Base-by-base conservation (phyloP, 2,888 invertebrate species). In the Netelia inedita region DNA sequence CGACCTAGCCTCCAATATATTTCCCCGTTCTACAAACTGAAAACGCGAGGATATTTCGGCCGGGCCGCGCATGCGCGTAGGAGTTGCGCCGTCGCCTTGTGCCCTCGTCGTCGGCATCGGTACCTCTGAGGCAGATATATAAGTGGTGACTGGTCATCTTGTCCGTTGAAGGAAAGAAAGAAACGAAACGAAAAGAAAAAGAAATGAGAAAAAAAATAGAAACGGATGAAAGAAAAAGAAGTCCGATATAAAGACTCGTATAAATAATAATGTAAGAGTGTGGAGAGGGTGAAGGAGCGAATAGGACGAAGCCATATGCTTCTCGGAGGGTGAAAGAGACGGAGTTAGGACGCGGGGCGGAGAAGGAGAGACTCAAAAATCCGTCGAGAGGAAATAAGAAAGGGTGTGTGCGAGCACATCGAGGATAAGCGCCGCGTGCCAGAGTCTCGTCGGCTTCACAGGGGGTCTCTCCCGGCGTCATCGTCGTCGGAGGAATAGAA, bases 381-480 rank as follows among this genome's bases (percentile, higher is more conserved):
- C 53, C 59, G 23, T 71, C 14, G 63, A 63, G 69, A 55, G 61
- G 72, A 46, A 68, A 65, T 57, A 71, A 57, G 79, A 75, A 83
- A 81, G 79, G 83, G 83, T 80, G 84, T 84, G 85, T 66, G 73
- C 28, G 28, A 28, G 28, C 73, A 50, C 79, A 76, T 75, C 73
- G 82, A 85, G 87, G 89, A 91, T 91, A 91, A 57, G 92, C 91
- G 92, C 93, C 93, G 93, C 92, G 93, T 93, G 93, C 92, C 91
- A 91, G 91, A 69, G 73, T 63, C 78, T 78, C 50, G 11, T 10
- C 68, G 63, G 88, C 92, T 89, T 93, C 93, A 92, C 92, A 91
- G 93, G 93, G 93, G 93, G 92, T 89, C 91, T 87, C 83, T 69
- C 65, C 28, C 78, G 81, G 78, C 82, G 78, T 79, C 73, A 79